Base-by-base conservation (phyloP, 2,888 invertebrate genomes). In the Thera britannica region DNA sequence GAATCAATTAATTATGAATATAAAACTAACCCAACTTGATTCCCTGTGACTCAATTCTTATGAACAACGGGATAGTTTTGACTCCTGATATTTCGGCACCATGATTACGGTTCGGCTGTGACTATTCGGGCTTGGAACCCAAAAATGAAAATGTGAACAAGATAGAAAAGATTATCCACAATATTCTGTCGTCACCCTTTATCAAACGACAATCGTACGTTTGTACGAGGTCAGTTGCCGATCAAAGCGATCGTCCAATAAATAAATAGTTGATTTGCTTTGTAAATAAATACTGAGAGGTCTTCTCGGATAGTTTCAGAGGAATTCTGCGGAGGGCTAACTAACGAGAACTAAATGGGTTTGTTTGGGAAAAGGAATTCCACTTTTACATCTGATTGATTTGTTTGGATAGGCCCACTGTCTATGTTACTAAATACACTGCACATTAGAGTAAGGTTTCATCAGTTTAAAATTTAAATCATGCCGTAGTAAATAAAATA, bases 241-340 rank as follows among this genome's bases (percentile, higher is more conserved):
- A 90, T 92, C 92, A 92, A 92, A 92, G 92, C 85, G 84, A 88
- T 86, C 81, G 86, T 82, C 86, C 89, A 90, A 89, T 90, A 90
- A 91, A 92, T 92, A 92, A 93, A 92, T 92, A 90, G 85, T 90
- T 91, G 87, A 91, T 91, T 91, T 89, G 87, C 88, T 90, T 86
- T 87, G 89, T 90, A 91, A 92, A 92, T 90, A 90, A 88, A 91
- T 90, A 86, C 82, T 77, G 81, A 80, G 83, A 78, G 77, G 77
- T 78, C 79, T 80, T 76, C 78, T 79, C 80, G 81, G 86, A 91
- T 90, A 90, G 88, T 89, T 90, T 80, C 73, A 70, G 75, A 83
- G 85, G 89, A 87, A 90, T 90, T 82, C 83, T 79, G 82, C 83
- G 82, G 82, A 79, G 79, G 79, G 79, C 79, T 83, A 87, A 88